Percentiles rank a stretch among this genome's conserved stretches.
Evolutionary conservation across 2,113 vertebrate species (phyloP).

Genomic region (Coreoperca whiteheadi): DNA sequence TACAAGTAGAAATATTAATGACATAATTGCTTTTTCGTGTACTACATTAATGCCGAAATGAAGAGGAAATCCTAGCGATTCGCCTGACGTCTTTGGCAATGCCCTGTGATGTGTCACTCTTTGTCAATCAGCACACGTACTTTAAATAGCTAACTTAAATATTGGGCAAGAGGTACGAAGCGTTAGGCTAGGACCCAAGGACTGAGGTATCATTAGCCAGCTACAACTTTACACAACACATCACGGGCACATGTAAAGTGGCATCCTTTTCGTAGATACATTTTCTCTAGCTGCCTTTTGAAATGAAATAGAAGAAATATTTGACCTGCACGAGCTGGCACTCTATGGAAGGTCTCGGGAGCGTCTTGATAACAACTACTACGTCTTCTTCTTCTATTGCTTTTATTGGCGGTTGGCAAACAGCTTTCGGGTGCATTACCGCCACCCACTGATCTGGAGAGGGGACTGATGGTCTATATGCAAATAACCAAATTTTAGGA

Average conservation of each 20-base stretch:
- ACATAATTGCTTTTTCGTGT: accelerated
- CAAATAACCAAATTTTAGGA: too few relatives aligned
- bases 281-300: accelerated
- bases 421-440: too few relatives aligned
- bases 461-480: too few relatives aligned
- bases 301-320: background rate
- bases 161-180: background rate
- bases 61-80: accelerated
- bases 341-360: slow-evolving; percentile 9
- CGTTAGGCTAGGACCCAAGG: background rate
- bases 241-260: background rate
- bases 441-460: too few relatives aligned
- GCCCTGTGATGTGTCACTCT: accelerated
- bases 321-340: background rate
- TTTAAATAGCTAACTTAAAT: background rate
- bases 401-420: too few relatives aligned
- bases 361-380: background rate
- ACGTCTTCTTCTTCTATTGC: too few relatives aligned
- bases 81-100: background rate
- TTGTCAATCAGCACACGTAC: accelerated
- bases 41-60: background rate
- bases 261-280: accelerated
- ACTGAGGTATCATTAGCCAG: background rate
- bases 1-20: background rate
- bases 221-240: too few relatives aligned